Percentiles rank a stretch among this genome's conserved stretches.
Evolutionary conservation across 1,140 invertebrate genomes (phyloP).

Genomic region (Aphidius ervi): DNA sequence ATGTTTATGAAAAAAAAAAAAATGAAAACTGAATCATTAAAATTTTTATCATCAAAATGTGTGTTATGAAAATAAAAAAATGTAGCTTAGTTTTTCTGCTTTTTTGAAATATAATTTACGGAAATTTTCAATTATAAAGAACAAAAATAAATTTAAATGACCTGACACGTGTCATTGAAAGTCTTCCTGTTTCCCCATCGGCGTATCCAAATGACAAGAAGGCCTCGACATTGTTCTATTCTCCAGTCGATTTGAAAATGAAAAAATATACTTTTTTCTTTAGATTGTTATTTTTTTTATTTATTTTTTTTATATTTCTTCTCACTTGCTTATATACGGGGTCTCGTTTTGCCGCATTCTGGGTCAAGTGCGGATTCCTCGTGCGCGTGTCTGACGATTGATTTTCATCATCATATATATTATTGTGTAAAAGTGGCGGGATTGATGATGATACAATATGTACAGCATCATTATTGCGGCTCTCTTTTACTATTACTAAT

Average conservation of each 20-base stretch:
- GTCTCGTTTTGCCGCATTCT: background rate
- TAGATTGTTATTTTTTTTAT: background rate
- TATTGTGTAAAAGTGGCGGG: background rate
- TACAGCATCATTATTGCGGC: too few species aligned
- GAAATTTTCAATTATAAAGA: background rate
- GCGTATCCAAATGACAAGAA: background rate
- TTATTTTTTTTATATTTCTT: background rate
- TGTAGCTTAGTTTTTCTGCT: too few species aligned
- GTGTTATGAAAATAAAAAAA: too few species aligned
- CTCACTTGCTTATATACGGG: background rate
- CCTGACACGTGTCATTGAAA: conserved; percentile 10
- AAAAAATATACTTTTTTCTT: background rate
- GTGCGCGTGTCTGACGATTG: background rate
- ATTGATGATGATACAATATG: background rate
- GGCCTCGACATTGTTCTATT: background rate
- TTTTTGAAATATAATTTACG: too few species aligned
- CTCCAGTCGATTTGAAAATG: too few species aligned
- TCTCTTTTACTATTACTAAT: too few species aligned
- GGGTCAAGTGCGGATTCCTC: conserved; percentile 12
- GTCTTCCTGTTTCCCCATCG: conserved; percentile 13
- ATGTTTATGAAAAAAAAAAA: too few species aligned
- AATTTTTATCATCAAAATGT: too few species aligned
- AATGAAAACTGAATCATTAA: too few species aligned
- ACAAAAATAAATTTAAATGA: background rate
- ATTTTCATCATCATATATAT: conserved; percentile 6